A percentile compares a stretch with the other conserved stretches of the same genome.
Evolutionary conservation across 1,140 invertebrate species (phyloP).

Genomic region (Megathymus violae): DNA sequence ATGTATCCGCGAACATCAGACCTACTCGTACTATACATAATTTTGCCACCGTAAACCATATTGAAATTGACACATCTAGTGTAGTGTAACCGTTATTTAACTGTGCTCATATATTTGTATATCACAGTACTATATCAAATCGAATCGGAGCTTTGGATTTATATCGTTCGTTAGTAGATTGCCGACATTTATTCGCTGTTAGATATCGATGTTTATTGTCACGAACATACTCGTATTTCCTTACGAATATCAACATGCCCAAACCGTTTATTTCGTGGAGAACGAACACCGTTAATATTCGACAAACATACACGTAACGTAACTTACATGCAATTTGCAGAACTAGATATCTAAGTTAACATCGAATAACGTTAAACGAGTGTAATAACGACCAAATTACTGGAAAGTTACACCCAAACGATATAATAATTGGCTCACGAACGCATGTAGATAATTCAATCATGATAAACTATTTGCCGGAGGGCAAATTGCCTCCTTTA

Average conservation of each 20-base stretch:
- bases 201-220: constrained; percentile 45
- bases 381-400: constrained; percentile 55
- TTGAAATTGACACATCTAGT: constrained; percentile 62
- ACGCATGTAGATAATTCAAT: constrained; percentile 70
- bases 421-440: constrained; percentile 58
- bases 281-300: constrained; percentile 8
- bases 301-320: background rate
- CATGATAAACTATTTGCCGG: constrained; percentile 55
- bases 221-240: constrained; percentile 20
- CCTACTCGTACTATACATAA: constrained; percentile 8
- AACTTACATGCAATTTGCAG: background rate
- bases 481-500: constrained; percentile 63
- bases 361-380: constrained; percentile 23
- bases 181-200: constrained; percentile 47
- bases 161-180: constrained; percentile 60
- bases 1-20: constrained; percentile 26
- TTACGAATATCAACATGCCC: constrained; percentile 6
- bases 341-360: background rate
- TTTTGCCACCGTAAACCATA: constrained; percentile 41
- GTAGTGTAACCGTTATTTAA: constrained; percentile 63
- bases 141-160: constrained; percentile 60
- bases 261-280: constrained; percentile 2
- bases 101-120: constrained; percentile 65
- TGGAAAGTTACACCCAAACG: constrained; percentile 56
- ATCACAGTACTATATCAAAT: constrained; percentile 65